Conservation (phyloP, 2,888 invertebrate species). For the Dromius quadrimaculatus region DNA sequence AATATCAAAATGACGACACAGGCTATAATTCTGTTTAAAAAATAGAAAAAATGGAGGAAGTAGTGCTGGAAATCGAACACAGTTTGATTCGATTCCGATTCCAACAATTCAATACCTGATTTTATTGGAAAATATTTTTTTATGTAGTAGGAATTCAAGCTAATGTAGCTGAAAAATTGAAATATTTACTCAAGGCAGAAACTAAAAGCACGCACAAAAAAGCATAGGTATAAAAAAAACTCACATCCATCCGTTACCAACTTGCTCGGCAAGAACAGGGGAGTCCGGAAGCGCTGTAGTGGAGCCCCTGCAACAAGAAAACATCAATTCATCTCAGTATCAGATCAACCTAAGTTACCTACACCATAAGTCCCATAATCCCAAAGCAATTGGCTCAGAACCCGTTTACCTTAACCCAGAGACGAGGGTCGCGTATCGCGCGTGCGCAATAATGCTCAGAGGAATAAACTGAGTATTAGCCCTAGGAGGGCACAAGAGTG, state of each 20-base stretch:
- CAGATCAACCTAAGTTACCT: constrained; percentile 1
- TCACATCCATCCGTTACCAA: constrained; percentile 72
- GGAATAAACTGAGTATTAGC: neutral
- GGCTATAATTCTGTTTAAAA: too few relatives aligned
- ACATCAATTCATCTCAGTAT: constrained; percentile 9
- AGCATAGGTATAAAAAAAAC: constrained; percentile 59
- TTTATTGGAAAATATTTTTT: too few relatives aligned
- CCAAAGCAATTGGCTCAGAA: constrained; percentile 54
- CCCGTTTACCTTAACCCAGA: constrained; percentile 59
- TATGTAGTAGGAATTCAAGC: too few relatives aligned
- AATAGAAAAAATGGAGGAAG: too few relatives aligned
- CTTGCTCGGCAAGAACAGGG: constrained; percentile 65
- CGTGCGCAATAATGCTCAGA: constrained; percentile 52
- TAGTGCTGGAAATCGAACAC: too few relatives aligned
- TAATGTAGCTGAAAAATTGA: constrained; percentile 18
- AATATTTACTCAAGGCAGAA: constrained; percentile 15
- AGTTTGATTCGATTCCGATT: too few relatives aligned
- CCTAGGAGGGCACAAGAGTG: constrained; percentile 33
- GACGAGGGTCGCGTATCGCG: constrained; percentile 58
- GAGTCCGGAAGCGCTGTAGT: constrained; percentile 68
- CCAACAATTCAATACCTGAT: too few relatives aligned
- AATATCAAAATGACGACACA: too few relatives aligned
- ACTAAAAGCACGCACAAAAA: constrained; percentile 16
- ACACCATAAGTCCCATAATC: constrained; percentile 28
- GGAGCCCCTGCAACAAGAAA: constrained; percentile 67